Base-by-base conservation (phyloP, 2,797 vertebrate genomes). In the Micrastur ruficollis region DNA sequence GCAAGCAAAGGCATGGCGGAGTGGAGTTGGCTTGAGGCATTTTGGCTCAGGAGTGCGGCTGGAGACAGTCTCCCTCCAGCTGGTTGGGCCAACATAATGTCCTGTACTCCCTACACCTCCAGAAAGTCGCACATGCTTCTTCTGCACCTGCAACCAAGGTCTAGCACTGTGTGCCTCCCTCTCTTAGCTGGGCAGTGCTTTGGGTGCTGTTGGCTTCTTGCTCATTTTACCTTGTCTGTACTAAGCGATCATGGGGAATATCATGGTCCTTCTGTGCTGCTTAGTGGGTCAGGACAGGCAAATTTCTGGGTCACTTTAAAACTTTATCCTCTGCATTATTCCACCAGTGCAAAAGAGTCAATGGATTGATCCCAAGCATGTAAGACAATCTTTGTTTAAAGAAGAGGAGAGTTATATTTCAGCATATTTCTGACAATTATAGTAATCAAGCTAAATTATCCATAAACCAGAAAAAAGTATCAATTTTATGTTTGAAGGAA, bases 391-490 rank as follows among this genome's bases (percentile, higher is more conserved):
- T 96, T 81, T 96, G 93, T 96, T 95, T 96, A 83, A 93, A 95
- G 78, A 79, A 92, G 72, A 82, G 44, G 18, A 78, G 81, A 92
- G 53, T 94, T 96, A 44, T 40, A 91, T 85, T 96, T 96, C 96
- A 96, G 49, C 89, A 87, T 97, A 96, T 96, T 97, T 95, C 65
- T 96, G 79, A 85, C 89, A 91, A 96, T 97, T 97, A 94, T 19
- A 78, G 92, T 89, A 91, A 97, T 97, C 92, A 94, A 90, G 50
- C 75, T 95, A 95, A 96, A 96, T 97, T 96, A 95, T 90, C 94
- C 93, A 86, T 92, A 95, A 96, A 96, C 95, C 95, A 96, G 83
- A 95, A 95, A 94, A 88, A 93, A 68, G 75, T 96, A 97, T 96
- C 97, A 88, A 68, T 96, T 92, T 93, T 96, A 97, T 8, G 6